Evolutionary conservation across 2,888 invertebrate genomes (phyloP).

Genomic region (Cancer borealis): DNA sequence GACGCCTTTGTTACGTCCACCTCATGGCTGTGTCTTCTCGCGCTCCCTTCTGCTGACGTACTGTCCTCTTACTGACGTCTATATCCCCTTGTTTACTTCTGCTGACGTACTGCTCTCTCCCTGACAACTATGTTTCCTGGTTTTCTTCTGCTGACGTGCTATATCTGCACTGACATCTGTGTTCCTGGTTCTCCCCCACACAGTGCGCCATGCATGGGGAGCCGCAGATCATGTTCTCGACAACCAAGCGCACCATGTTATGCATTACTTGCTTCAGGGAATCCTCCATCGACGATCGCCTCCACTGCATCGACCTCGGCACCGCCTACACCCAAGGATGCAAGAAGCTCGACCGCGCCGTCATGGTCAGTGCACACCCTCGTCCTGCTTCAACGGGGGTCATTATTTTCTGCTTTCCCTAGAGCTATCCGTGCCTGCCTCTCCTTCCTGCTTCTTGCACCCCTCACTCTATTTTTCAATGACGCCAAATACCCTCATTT

Average conservation of each 20-base stretch:
- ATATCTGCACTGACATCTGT: background rate
- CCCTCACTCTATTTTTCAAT: background rate
- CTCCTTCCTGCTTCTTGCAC: background rate
- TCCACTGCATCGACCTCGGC: constrained; percentile 87
- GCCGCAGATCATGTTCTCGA: constrained; percentile 88
- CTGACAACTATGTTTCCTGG: background rate
- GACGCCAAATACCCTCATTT: background rate
- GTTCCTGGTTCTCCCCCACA: constrained; percentile 73
- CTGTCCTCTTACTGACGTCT: background rate
- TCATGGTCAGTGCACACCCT: constrained; percentile 80
- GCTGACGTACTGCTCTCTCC: background rate
- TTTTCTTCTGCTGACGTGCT: background rate
- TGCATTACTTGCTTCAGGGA: constrained; percentile 89
- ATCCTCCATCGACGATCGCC: constrained; percentile 84
- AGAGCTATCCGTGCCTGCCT: background rate
- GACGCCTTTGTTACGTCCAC: background rate
- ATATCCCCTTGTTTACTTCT: background rate
- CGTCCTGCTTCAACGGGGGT: background rate
- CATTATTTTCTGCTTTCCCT: background rate
- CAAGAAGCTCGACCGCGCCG: constrained; percentile 86
- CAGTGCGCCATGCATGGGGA: constrained; percentile 86
- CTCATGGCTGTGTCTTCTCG: background rate
- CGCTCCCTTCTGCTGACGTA: background rate
- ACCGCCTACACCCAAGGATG: constrained; percentile 87
- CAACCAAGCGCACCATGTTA: constrained; percentile 85